Evolutionary conservation across 2,113 vertebrate genomes (phyloP), one percentile per base, ranked within the genome.

Genomic region (Vanacampus margaritifer): DNA sequence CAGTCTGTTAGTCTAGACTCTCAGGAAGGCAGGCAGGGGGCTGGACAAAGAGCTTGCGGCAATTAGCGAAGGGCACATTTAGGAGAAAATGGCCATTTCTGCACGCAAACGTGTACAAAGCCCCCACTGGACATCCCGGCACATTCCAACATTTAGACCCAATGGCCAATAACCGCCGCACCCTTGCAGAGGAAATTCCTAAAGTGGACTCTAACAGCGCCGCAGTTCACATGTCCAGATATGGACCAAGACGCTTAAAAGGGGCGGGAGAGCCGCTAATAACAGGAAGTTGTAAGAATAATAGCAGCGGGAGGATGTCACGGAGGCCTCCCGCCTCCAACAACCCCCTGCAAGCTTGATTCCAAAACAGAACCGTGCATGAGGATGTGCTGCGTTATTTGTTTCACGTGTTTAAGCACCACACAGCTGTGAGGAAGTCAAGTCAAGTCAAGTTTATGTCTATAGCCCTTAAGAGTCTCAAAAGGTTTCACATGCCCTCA

Each of bases 261-360:
- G 62, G 76, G 64, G 64, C 76, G 79, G 68, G 68, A 82, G 73
- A 79, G 79, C 72, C 73, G 75, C 82, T 89, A 86, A 87, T 87
- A 76, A 79, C 87, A 88, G 89, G 88, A 90, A 87, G 86, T 79
- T 69, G 73, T 79, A 87, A 73, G 86, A 88, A 90, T 89, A 84
- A 86, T 85, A 83, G 68, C 36, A 53, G 79, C 43, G 63, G 74
- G 50, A 53, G 60, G 73, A 84, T 83, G 81, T 84, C 78, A 63
- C 59, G 68, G 54, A 57, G 6, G 45, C 74, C 67, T 67, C 59
- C 68, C 67, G 69, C 35, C 75, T 3, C 37, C 14, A 9, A 41
- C 63, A 60, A 35, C 74, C 73, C 72, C 74, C 68, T 82, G 68
- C 57, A 64, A 65, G 62, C 69, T 68, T 39, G 60, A 48, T 61